Percentiles rank a stretch among this genome's conserved stretches.
These are phyloP conservation scores for Xerus rutilus DNA, from an alignment of 2,797 vertebrate species.

Conservation along the genomic window DNA sequence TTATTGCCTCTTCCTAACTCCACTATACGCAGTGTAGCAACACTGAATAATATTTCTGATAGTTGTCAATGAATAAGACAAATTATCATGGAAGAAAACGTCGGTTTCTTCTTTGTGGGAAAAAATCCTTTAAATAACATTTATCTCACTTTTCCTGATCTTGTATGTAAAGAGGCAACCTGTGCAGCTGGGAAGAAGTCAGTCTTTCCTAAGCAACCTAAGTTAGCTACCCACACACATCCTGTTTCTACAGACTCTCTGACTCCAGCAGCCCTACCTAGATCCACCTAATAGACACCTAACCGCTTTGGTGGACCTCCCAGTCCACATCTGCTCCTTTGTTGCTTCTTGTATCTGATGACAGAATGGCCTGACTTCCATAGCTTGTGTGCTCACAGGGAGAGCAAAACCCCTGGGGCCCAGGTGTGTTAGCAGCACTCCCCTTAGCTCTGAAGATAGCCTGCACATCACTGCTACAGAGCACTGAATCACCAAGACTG, in stretches of 20 bases:
- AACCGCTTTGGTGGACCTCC: no score
- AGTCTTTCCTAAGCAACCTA: not conserved
- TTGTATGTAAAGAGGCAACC: not conserved
- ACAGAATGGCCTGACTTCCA: not conserved
- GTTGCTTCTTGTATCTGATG: no score
- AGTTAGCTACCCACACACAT: not conserved
- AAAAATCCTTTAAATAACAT: conserved; percentile 65
- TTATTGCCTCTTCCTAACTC: not conserved
- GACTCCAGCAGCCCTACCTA: not conserved
- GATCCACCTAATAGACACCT: not conserved
- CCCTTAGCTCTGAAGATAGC: not conserved
- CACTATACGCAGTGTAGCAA: not conserved
- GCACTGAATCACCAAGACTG: not conserved
- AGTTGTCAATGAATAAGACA: conserved; percentile 29
- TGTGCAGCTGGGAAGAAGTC: not conserved
- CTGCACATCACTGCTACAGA: not conserved
- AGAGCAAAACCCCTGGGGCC: not conserved
- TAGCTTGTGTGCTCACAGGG: not conserved
- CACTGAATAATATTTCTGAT: conserved; percentile 60
- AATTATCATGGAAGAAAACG: conserved; percentile 50
- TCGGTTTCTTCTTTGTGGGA: conserved; percentile 11
- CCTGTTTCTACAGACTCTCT: not conserved
- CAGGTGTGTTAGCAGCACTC: not conserved
- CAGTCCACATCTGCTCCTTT: not conserved
- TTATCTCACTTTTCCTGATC: not conserved